Conservation (phyloP, 2,113 vertebrate species). For the Phrynosoma blainvillii region DNA sequence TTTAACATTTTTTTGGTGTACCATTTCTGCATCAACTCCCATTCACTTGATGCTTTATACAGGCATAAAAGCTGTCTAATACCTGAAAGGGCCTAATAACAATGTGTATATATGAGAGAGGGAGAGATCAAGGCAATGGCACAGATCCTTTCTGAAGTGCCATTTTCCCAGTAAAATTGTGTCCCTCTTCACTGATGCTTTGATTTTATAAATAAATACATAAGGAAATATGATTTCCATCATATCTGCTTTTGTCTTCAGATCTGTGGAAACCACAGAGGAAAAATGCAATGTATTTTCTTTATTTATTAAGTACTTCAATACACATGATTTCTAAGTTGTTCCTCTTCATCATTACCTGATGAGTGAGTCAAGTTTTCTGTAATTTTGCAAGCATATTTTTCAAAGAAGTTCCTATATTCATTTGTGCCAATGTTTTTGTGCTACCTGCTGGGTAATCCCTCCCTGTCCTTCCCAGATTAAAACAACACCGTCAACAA, state of each 20-base stretch:
- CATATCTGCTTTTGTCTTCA: not conserved
- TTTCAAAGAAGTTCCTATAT: not conserved
- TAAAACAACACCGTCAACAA: not conserved
- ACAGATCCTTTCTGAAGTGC: too few relatives aligned
- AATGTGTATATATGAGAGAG: too few relatives aligned
- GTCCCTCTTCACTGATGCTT: too few relatives aligned
- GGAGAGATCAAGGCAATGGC: too few relatives aligned
- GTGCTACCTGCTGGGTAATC: conserved; percentile 14
- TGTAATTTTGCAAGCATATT: not conserved
- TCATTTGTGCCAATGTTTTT: conserved; percentile 18
- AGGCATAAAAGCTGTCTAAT: too few relatives aligned
- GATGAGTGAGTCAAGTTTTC: not conserved
- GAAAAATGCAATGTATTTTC: not conserved
- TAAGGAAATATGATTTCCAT: not conserved
- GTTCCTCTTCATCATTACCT: not conserved
- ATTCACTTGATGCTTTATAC: too few relatives aligned
- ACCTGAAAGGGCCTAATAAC: too few relatives aligned
- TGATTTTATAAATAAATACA: not conserved
- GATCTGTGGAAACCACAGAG: not conserved
- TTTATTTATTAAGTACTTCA: not conserved
- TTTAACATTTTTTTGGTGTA: too few relatives aligned
- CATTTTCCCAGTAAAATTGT: too few relatives aligned
- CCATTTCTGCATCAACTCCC: too few relatives aligned
- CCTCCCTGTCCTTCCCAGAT: conserved; percentile 2
- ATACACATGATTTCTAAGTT: not conserved